Conservation (phyloP, 2,113 vertebrate genomes). For the Ifrita kowaldi region DNA sequence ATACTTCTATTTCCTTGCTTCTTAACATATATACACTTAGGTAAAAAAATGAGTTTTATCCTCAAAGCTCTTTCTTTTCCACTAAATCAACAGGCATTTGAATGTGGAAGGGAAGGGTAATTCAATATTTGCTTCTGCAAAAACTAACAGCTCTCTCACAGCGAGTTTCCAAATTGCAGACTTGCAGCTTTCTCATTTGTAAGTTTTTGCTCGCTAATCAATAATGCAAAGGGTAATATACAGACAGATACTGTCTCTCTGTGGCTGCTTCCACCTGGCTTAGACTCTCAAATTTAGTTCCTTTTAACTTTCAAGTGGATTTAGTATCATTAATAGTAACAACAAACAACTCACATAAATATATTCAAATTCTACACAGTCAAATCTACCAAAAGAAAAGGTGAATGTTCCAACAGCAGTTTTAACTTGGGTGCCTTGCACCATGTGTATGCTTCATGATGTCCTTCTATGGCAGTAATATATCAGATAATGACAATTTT, state of each 20-base stretch:
- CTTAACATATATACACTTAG: background rate
- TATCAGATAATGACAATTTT: background rate
- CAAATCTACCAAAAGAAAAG: background rate
- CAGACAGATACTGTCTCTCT: background rate
- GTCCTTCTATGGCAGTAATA: background rate
- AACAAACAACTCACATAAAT: background rate
- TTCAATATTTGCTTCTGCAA: background rate
- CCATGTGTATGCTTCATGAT: background rate
- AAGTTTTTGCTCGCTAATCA: background rate
- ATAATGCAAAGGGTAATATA: background rate
- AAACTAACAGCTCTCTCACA: background rate
- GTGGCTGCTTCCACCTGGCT: background rate
- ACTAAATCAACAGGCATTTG: background rate
- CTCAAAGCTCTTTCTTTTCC: background rate
- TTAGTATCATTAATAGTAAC: background rate
- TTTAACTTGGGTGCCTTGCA: background rate
- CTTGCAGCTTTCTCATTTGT: background rate
- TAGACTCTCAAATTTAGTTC: background rate
- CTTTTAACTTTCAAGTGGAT: background rate
- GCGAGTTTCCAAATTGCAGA: background rate
- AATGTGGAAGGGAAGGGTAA: background rate
- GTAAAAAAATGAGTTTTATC: background rate
- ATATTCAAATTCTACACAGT: background rate
- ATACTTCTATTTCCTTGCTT: background rate
- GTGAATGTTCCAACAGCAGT: background rate